phyloP scores from a whole-genome alignment of 2,113 vertebrate species.

The Rhea pennata region DNA sequence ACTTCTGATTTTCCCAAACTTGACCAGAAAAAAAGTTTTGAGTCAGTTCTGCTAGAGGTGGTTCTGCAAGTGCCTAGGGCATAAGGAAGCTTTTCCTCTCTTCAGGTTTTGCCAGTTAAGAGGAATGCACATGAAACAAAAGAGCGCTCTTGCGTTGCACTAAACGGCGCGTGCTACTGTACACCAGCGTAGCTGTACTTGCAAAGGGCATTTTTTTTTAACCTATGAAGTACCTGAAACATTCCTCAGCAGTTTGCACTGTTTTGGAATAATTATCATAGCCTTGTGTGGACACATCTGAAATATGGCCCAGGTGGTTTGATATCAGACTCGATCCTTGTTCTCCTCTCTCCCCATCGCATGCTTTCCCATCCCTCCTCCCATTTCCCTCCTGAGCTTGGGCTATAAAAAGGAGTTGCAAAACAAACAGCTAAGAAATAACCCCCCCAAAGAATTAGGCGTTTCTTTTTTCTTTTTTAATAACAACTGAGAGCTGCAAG shows the following conservation, averaged over 20 bases:
- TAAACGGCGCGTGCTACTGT: background rate
- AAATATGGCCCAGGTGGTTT: background rate
- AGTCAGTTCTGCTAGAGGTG: background rate
- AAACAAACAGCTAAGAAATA: conserved; percentile 45
- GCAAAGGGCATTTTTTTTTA: background rate
- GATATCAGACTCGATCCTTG: no score
- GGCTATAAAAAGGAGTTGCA: conserved; percentile 25
- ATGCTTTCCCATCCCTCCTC: conserved; percentile 17
- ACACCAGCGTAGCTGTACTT: background rate
- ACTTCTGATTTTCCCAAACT: background rate
- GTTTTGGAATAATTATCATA: background rate
- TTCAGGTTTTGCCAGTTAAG: background rate
- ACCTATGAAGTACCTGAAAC: background rate
- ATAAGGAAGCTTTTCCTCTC: background rate
- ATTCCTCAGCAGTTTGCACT: fast-evolving
- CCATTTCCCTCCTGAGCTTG: background rate
- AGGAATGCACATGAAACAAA: conserved; percentile 1
- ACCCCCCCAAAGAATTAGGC: no score
- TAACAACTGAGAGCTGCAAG: background rate
- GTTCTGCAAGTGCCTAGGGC: background rate
- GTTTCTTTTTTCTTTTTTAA: background rate
- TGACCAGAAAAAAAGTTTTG: background rate
- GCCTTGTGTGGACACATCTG: background rate
- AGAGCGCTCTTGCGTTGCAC: background rate
- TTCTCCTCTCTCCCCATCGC: background rate